Evolutionary conservation across 2,888 invertebrate genomes (phyloP).

Genomic region (Hermodice carunculata): DNA sequence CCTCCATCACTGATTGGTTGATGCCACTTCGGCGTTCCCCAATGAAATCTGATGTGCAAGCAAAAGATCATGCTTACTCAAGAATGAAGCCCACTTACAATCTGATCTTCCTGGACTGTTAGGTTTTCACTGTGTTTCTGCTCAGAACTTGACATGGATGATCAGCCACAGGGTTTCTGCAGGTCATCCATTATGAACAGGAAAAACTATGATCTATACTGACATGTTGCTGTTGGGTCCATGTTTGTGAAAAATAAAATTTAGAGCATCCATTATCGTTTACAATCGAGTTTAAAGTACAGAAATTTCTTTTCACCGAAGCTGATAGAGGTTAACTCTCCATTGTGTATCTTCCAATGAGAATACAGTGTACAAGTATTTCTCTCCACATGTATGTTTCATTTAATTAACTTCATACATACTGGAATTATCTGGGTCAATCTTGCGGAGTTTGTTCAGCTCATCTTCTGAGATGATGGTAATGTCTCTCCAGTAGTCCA

Average conservation of each 20-base stretch:
- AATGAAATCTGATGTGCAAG: conserved; percentile 48
- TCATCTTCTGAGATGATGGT: conserved; percentile 95
- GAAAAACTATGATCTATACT: too few relatives aligned
- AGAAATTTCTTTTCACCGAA: too few relatives aligned
- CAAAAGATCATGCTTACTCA: background rate
- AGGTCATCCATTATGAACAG: too few relatives aligned
- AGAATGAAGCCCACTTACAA: background rate
- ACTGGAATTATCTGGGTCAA: conserved; percentile 71
- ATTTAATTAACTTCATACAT: background rate
- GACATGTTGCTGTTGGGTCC: too few relatives aligned
- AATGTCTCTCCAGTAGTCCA: conserved; percentile 96
- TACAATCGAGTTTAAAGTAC: too few relatives aligned
- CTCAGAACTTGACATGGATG: background rate
- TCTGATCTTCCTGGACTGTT: too few relatives aligned
- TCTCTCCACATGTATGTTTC: background rate
- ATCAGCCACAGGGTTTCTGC: too few relatives aligned
- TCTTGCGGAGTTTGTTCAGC: conserved; percentile 82
- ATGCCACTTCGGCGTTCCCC: conserved; percentile 76
- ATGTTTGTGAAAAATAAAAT: too few relatives aligned
- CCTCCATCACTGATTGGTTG: conserved; percentile 90
- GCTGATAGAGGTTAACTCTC: too few relatives aligned
- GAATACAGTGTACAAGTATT: background rate
- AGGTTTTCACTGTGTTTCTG: too few relatives aligned
- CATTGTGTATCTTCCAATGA: too few relatives aligned
- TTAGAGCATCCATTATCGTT: too few relatives aligned